Evolutionary conservation across 1,140 invertebrate species (phyloP), one percentile per base, ranked within the genome.

Genomic region (Drosophila ananassae): DNA sequence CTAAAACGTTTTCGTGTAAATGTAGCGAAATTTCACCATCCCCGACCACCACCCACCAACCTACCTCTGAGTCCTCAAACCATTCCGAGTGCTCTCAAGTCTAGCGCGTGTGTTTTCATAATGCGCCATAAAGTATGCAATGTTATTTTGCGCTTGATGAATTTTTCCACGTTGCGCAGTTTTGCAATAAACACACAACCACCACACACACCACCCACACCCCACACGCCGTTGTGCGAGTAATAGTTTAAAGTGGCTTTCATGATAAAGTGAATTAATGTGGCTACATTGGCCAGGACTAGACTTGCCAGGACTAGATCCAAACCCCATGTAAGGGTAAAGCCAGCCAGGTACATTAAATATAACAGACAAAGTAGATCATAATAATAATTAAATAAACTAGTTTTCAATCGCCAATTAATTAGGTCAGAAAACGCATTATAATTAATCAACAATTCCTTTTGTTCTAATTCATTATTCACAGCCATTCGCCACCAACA

Each of bases 91-190:
- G 30, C 72, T 47, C 48, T 44, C 56, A 73, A 73, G 72, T 75
- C 62, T 48, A 52, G 67, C 57, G 79, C 79, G 82, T 89, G 83
- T 87, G 83, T 89, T 87, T 87, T 89, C 83, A 89, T 89, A 83
- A 83, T 89, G 79, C 84, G 83, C 83, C 84, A 89, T 89, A 89
- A 89, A 89, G 83, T 89, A 89, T 89, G 83, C 83, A 89, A 89
- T 89, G 83, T 89, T 89, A 89, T 89, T 89, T 89, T 89, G 79
- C 64, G 83, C 83, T 89, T 89, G 83, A 89, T 89, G 76, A 89
- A 89, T 89, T 89, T 89, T 89, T 89, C 82, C 72, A 83, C 79
- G 72, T 79, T 89, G 79, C 73, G 74, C 74, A 82, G 69, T 85
- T 82, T 63, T 75, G 61, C 53, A 66, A 55, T 48, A 62, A 62